Base-by-base conservation (phyloP, 2,113 vertebrate species). In the Anthoscopus minutus region DNA sequence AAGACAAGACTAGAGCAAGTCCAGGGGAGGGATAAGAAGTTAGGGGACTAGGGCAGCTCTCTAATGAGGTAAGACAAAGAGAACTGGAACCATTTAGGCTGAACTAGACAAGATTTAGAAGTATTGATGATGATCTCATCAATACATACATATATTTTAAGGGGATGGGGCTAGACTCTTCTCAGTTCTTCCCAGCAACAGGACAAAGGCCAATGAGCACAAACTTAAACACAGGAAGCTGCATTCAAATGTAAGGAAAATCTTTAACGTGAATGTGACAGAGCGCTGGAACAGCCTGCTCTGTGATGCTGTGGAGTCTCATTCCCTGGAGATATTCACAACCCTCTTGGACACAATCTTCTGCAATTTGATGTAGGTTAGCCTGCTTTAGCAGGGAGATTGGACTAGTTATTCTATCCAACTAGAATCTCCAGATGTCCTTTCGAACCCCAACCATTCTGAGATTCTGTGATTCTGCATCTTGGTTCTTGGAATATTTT, bases 401-500 rank as follows among this genome's bases (percentile, higher is more conserved):
- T 48, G 18, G 40, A 48, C 22, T 23, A 48, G 7, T 48, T 61
- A 44, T 35, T 27, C 27, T 44, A 23, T 44, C 21, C 31, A 76
- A 1, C 21, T 37, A 31, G 27, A 9, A 47, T 76, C 25, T 40
- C n/a, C 42, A 40, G 40, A 13, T 5, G 4, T 27, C 22, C 42
- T 76, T 54, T 69, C n/a, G 18, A 62, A 62, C 6, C 10, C n/a
- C 9, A 67, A 3, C 9, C 25, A 11, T 48, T 61, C 47, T 35
- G 22, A 47, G 22, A 62, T 77, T 56, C 24, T 61, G 13, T 53
- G 13, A 60, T 67, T 81, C 35, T 35, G 8, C 42, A 33, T 92
- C 86, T 86, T 88, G 76, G 92, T 96, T 76, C 76, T 86, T 80
- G 50, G 21, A 81, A 79, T 25, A 67, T 78, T 96, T 90, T 95